These are phyloP conservation scores for Zaprionus bogoriensis DNA, from an alignment of 2,888 invertebrate species.

Conservation along the genomic window DNA sequence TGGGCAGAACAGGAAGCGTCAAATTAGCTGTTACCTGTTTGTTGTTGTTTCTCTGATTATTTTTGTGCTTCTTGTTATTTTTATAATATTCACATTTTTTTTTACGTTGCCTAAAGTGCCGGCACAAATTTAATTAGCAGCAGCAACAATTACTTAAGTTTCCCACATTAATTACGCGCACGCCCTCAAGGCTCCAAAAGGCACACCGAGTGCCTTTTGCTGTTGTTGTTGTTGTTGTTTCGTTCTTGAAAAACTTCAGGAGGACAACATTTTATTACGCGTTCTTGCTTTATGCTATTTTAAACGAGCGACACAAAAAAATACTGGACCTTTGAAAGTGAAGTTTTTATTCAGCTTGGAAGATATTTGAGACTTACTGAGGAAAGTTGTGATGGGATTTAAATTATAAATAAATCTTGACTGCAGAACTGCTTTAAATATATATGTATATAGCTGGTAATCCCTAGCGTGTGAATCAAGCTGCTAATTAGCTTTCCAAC, in stretches of 20 bases:
- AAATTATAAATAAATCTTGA: too few relatives aligned
- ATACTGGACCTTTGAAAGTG: too few relatives aligned
- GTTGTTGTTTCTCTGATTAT: constrained; percentile 4
- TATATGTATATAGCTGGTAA: too few relatives aligned
- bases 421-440: too few relatives aligned
- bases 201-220: neutral
- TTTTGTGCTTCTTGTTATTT: too few relatives aligned
- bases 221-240: neutral
- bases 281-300: neutral
- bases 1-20: constrained; percentile 44
- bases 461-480: neutral
- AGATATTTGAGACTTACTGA: too few relatives aligned
- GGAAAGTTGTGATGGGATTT: too few relatives aligned
- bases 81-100: constrained; percentile 3
- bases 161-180: constrained; percentile 44
- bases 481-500: too few relatives aligned
- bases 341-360: too few relatives aligned
- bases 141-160: constrained; percentile 34
- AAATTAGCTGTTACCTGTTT: constrained; percentile 33
- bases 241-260: constrained; percentile 7
- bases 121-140: constrained; percentile 41
- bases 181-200: constrained; percentile 9
- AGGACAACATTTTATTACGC: constrained; percentile 14
- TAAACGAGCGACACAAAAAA: too few relatives aligned
- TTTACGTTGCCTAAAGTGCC: constrained; percentile 24